phyloP scores from a whole-genome alignment of 2,113 vertebrate genomes.

The Willisornis vidua region DNA sequence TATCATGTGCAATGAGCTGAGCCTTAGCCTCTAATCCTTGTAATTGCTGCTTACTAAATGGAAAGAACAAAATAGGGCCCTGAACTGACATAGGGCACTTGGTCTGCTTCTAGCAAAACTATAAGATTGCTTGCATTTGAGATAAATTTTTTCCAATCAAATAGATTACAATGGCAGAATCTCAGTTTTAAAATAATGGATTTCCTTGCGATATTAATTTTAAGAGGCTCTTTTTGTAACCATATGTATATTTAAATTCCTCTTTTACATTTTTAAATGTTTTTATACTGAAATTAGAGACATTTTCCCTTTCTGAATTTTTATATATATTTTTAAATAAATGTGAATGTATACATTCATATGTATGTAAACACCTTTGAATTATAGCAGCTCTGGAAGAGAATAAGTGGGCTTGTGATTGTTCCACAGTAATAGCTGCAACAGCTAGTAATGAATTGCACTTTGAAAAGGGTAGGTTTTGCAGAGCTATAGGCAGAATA shows the following conservation, averaged over 20 bases:
- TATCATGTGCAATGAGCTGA: background rate
- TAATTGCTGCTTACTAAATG: conserved; percentile 31
- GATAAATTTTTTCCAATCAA: background rate
- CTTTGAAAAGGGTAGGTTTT: conserved; percentile 1
- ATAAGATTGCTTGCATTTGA: background rate
- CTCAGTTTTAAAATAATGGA: background rate
- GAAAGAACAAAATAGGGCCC: background rate
- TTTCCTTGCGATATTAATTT: background rate
- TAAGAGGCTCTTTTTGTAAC: background rate
- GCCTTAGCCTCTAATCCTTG: conserved; percentile 12
- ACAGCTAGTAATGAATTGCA: background rate
- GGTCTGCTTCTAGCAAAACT: background rate
- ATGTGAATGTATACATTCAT: background rate
- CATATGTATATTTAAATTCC: background rate
- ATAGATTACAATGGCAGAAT: background rate
- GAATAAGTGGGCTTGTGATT: background rate
- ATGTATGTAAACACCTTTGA: background rate
- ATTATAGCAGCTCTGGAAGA: background rate
- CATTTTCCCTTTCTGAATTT: background rate
- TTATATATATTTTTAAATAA: background rate
- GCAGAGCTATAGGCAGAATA: background rate
- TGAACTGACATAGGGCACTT: background rate
- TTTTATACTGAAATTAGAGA: background rate
- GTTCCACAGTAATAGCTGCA: conserved; percentile 8
- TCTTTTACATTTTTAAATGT: background rate